Conservation (phyloP, 2,888 invertebrate genomes). For the Anticlea derivata region DNA sequence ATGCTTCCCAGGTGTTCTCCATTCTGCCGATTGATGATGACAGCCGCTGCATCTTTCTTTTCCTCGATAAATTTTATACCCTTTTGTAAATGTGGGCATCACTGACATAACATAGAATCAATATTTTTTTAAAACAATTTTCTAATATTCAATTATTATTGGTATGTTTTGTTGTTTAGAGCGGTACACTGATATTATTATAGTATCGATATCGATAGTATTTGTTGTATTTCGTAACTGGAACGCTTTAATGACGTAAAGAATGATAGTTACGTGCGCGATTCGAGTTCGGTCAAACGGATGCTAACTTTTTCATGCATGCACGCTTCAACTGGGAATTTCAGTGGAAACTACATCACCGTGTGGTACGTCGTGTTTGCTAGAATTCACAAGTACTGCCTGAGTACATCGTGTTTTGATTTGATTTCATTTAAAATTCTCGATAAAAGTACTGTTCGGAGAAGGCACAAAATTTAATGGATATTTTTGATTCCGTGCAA, state of each 20-base stretch:
- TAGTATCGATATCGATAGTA: constrained; percentile 29
- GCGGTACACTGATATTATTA: not conserved
- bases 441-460: not conserved
- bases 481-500: too few relatives aligned
- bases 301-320: constrained; percentile 43
- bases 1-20: constrained; percentile 36
- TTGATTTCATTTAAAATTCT: too few relatives aligned
- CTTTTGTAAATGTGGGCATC: constrained; percentile 8
- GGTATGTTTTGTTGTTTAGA: too few relatives aligned
- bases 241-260: constrained; percentile 31
- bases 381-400: constrained; percentile 26
- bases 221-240: constrained; percentile 5
- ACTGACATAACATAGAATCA: not conserved
- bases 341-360: constrained; percentile 23
- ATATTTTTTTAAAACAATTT: not conserved
- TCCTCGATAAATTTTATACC: constrained; percentile 19
- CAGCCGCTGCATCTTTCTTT: constrained; percentile 32
- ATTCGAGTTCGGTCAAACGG: constrained; percentile 41
- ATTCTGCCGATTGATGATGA: constrained; percentile 39
- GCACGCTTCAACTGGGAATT: constrained; percentile 37
- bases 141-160: too few relatives aligned
- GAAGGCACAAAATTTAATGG: too few relatives aligned
- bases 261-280: constrained; percentile 31
- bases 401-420: not conserved
- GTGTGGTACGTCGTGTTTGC: constrained; percentile 31